Conservation (phyloP, 2,797 vertebrate species). For the Myotis vivesi region DNA sequence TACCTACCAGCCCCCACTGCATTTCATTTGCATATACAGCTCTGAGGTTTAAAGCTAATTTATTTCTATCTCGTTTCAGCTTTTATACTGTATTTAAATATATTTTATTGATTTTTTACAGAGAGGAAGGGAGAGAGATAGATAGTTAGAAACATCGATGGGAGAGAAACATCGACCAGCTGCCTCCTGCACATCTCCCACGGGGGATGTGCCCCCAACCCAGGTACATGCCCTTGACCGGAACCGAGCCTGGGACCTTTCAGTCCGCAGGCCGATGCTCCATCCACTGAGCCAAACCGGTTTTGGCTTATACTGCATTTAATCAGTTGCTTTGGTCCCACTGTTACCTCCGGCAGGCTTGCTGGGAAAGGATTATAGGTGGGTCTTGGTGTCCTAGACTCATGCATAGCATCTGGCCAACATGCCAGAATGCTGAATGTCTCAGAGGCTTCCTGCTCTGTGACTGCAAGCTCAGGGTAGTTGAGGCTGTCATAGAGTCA, state of each 20-base stretch:
- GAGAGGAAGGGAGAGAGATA: no score
- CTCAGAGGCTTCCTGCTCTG: constrained; percentile 46
- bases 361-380: constrained; percentile 63
- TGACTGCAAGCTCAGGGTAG: not conserved
- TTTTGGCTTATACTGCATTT: no score
- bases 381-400: not conserved
- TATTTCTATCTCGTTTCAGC: constrained; percentile 73
- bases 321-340: constrained; percentile 75
- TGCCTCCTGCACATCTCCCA: no score
- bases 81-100: constrained; percentile 78
- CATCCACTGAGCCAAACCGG: no score
- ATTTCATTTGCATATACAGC: constrained; percentile 31
- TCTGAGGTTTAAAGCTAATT: constrained; percentile 76
- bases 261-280: no score
- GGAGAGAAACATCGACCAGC: no score
- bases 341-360: constrained; percentile 72
- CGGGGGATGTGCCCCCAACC: no score
- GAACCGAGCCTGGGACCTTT: no score
- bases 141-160: no score
- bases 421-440: not conserved
- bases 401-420: constrained; percentile 43
- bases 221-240: no score
- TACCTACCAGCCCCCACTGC: constrained; percentile 57
- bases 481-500: not conserved
- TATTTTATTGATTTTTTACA: no score